Conservation (phyloP, 1,140 invertebrate species). For the Hormaphis cornu region DNA sequence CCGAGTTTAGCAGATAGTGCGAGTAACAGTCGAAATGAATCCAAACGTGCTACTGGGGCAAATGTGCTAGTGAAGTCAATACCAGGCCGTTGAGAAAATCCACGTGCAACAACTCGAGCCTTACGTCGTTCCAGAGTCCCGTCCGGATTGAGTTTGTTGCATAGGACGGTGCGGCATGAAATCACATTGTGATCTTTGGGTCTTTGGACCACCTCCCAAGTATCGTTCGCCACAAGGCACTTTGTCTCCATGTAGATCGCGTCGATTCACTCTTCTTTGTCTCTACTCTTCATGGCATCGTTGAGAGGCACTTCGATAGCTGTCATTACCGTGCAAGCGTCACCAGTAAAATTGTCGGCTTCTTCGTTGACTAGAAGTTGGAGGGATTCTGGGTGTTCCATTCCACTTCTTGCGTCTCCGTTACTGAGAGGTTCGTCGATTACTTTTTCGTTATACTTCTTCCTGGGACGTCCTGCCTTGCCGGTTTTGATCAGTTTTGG, state of each 20-base stretch:
- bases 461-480: too few relatives aligned
- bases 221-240: constrained; percentile 34
- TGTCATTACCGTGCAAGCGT: too few relatives aligned
- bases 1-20: constrained; percentile 40
- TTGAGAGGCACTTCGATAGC: too few relatives aligned
- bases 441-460: too few relatives aligned
- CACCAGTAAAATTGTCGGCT: too few relatives aligned
- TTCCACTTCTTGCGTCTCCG: too few relatives aligned
- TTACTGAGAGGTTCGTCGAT: too few relatives aligned
- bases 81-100: constrained; percentile 32
- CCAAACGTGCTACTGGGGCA: constrained; percentile 40
- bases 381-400: too few relatives aligned
- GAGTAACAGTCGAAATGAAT: constrained; percentile 42
- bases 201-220: constrained; percentile 41
- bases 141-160: not conserved
- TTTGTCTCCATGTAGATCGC: constrained; percentile 34
- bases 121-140: constrained; percentile 35
- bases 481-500: too few relatives aligned
- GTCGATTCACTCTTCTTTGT: constrained; percentile 28
- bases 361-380: too few relatives aligned
- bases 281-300: not conserved
- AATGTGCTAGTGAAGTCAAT: constrained; percentile 43
- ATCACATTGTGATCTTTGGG: constrained; percentile 39
- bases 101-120: constrained; percentile 10
- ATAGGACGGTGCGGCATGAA: constrained; percentile 39